Percentiles rank a stretch among this genome's conserved stretches.
Evolutionary conservation across 2,888 invertebrate species (phyloP).

Genomic region (Drosophila ustulata): DNA sequence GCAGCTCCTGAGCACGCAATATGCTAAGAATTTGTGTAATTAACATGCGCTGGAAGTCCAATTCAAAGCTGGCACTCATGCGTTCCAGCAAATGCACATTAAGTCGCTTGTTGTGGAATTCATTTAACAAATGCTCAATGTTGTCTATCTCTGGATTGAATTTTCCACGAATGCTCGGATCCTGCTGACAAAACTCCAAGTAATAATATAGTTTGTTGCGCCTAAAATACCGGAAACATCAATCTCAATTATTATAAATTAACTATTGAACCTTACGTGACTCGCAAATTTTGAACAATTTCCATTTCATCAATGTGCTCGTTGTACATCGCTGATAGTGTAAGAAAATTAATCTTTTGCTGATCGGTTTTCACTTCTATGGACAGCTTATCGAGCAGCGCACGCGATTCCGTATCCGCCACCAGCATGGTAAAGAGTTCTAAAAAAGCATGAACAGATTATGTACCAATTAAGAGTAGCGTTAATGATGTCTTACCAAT

Average conservation of each 20-base stretch:
- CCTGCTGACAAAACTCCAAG: constrained; percentile 83
- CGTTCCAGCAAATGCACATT: constrained; percentile 82
- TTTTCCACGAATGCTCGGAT: constrained; percentile 80
- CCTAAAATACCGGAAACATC: constrained; percentile 50
- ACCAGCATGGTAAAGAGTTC: constrained; percentile 82
- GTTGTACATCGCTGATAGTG: constrained; percentile 83
- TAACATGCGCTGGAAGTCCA: constrained; percentile 83
- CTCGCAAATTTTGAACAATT: constrained; percentile 71
- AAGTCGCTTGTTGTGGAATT: constrained; percentile 82
- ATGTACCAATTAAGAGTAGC: neutral
- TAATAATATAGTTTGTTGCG: constrained; percentile 84
- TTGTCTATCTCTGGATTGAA: constrained; percentile 82
- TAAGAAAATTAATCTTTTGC: constrained; percentile 82
- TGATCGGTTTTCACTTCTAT: constrained; percentile 82
- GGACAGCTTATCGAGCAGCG: constrained; percentile 74
- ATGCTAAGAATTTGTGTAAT: constrained; percentile 83
- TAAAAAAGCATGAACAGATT: constrained; percentile 23
- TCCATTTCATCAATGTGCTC: constrained; percentile 75
- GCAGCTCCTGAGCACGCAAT: constrained; percentile 81
- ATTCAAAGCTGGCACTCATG: constrained; percentile 83
- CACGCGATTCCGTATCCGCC: constrained; percentile 71
- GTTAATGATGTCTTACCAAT: constrained; percentile 64
- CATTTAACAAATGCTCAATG: constrained; percentile 82
- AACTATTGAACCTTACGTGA: constrained; percentile 64
- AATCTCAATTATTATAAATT: neutral